phyloP scores from a whole-genome alignment of 2,113 vertebrate species.

The Rhea pennata region DNA sequence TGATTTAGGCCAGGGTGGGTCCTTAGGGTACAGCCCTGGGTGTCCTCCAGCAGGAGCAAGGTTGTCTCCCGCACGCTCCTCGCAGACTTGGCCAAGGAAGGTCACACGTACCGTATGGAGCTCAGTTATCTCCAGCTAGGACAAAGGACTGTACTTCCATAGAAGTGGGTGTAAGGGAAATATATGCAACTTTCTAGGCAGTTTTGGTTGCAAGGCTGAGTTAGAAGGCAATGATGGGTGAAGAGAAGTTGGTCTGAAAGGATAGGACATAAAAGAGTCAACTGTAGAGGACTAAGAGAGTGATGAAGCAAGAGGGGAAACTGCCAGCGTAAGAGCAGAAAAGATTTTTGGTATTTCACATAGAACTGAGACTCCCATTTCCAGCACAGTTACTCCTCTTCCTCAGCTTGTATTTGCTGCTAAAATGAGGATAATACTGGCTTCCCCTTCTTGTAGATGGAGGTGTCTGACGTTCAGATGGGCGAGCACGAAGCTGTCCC shows the following conservation, averaged over 20 bases:
- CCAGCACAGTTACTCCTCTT: neutral
- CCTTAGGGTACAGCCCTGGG: too few species aligned
- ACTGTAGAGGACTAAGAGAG: too few species aligned
- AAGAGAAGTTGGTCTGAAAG: too few species aligned
- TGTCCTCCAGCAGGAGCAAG: too few species aligned
- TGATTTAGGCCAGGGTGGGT: too few species aligned
- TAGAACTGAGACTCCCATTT: neutral
- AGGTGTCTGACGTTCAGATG: neutral
- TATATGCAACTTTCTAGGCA: too few species aligned
- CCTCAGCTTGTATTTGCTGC: rapidly evolving
- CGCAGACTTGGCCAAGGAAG: neutral
- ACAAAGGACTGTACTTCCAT: neutral
- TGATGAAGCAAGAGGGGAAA: neutral
- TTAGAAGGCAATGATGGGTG: too few species aligned
- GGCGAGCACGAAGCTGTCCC: neutral
- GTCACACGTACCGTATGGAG: neutral
- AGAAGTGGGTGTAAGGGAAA: neutral
- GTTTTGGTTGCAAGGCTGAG: too few species aligned
- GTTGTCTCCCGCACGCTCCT: neutral
- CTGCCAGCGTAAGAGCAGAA: neutral
- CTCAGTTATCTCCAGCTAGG: neutral
- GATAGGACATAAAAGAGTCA: too few species aligned
- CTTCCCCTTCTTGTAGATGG: rapidly evolving
- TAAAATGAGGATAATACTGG: rapidly evolving
- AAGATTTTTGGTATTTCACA: neutral